These are phyloP conservation scores for Neodiprion lecontei DNA, from an alignment of 1,140 invertebrate genomes.

Conservation along the genomic window DNA sequence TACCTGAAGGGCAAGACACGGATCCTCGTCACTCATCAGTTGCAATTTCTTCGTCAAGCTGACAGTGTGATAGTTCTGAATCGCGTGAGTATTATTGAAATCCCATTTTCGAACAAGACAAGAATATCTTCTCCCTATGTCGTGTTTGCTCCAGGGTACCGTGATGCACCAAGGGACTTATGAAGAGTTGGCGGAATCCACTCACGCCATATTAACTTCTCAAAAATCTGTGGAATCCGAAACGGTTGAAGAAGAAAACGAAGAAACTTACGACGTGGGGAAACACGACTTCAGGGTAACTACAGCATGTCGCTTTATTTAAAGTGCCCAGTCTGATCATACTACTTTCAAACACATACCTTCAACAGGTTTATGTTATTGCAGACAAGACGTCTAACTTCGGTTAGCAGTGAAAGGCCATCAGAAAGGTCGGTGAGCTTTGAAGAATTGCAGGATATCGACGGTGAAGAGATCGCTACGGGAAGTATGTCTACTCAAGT, in stretches of 20 bases:
- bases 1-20: conserved; percentile 69
- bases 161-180: conserved; percentile 67
- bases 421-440: too few relatives aligned
- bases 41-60: conserved; percentile 79
- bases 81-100: conserved; percentile 61
- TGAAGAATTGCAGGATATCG: conserved; percentile 37
- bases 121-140: conserved; percentile 21
- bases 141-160: conserved; percentile 57
- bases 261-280: conserved; percentile 17
- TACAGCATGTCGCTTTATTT: neutral
- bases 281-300: neutral
- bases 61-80: conserved; percentile 81
- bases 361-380: neutral
- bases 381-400: neutral
- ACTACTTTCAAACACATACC: neutral
- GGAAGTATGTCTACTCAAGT: conserved; percentile 63
- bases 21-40: conserved; percentile 84
- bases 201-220: conserved; percentile 63
- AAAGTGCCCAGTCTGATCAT: neutral
- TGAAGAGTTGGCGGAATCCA: conserved; percentile 60
- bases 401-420: too few relatives aligned
- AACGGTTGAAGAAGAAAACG: conserved; percentile 47
- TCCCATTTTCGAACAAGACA: neutral
- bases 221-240: conserved; percentile 37
- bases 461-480: conserved; percentile 58